phyloP scores from a whole-genome alignment of 2,888 invertebrate genomes.

The Pimpla rufipes region DNA sequence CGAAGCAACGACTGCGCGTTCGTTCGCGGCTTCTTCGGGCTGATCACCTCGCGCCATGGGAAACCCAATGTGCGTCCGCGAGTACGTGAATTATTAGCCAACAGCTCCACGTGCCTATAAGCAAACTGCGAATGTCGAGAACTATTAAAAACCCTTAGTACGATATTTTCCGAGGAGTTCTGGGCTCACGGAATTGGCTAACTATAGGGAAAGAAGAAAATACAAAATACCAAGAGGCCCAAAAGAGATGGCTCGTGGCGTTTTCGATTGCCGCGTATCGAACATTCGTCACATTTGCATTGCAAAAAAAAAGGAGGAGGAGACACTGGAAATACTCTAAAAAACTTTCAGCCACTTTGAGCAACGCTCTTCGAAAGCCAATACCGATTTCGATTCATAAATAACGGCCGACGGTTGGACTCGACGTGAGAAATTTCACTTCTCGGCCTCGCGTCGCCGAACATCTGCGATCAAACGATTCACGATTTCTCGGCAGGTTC shows the following conservation, averaged over 20 bases:
- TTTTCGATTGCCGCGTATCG: no score
- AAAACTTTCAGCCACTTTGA: not conserved
- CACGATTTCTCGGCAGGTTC: not conserved
- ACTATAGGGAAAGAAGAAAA: not conserved
- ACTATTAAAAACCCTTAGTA: not conserved
- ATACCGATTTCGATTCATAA: not conserved
- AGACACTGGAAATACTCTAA: not conserved
- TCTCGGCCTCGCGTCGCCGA: not conserved
- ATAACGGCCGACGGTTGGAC: not conserved
- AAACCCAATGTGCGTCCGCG: constrained; percentile 46
- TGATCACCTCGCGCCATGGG: constrained; percentile 45
- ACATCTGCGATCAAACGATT: not conserved
- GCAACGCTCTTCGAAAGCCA: not conserved
- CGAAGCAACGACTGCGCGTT: constrained; percentile 43
- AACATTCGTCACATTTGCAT: no score
- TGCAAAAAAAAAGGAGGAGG: no score
- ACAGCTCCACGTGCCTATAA: not conserved
- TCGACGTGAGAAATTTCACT: constrained; percentile 11
- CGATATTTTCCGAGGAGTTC: no score
- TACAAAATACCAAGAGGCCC: not conserved
- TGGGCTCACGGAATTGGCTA: not conserved
- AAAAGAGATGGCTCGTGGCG: no score
- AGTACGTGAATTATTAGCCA: constrained; percentile 7
- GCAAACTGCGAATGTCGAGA: not conserved
- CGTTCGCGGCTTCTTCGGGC: constrained; percentile 55